Conservation (phyloP, 2,888 invertebrate species). For the Holacanthella duospinosa region DNA sequence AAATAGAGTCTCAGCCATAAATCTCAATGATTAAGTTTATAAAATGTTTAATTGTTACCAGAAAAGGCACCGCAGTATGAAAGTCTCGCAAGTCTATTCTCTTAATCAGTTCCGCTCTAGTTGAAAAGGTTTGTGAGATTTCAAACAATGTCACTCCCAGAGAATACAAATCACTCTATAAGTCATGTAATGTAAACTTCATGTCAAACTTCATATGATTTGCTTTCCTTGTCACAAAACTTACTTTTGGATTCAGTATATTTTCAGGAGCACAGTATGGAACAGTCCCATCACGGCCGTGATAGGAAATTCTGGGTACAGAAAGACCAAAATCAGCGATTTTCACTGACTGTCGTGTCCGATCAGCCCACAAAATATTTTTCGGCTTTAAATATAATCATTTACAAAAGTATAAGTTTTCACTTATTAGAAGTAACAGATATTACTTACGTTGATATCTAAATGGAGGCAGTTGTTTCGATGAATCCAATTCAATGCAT, state of each 20-base stretch:
- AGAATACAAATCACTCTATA: conserved; percentile 19
- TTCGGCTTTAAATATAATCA: conserved; percentile 11
- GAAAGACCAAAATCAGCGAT: conserved; percentile 18
- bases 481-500: conserved; percentile 18
- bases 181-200: neutral
- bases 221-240: neutral
- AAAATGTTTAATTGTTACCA: too few species aligned
- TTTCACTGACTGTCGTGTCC: neutral
- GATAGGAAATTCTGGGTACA: neutral
- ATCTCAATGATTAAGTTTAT: neutral
- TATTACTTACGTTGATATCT: conserved; percentile 16
- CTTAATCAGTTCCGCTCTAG: conserved; percentile 6
- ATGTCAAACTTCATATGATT: neutral
- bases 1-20: neutral
- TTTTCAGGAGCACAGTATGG: conserved; percentile 18
- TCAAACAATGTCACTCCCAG: conserved; percentile 17
- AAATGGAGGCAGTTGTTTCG: conserved; percentile 14
- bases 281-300: conserved; percentile 12
- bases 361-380: conserved; percentile 17
- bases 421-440: neutral
- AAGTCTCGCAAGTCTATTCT: conserved; percentile 7
- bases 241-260: conserved; percentile 14
- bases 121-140: conserved; percentile 8
- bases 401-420: neutral
- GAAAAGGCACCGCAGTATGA: conserved; percentile 5